These are phyloP conservation scores for Tautogolabrus adspersus DNA, from an alignment of 2,113 vertebrate genomes.

Conservation along the genomic window DNA sequence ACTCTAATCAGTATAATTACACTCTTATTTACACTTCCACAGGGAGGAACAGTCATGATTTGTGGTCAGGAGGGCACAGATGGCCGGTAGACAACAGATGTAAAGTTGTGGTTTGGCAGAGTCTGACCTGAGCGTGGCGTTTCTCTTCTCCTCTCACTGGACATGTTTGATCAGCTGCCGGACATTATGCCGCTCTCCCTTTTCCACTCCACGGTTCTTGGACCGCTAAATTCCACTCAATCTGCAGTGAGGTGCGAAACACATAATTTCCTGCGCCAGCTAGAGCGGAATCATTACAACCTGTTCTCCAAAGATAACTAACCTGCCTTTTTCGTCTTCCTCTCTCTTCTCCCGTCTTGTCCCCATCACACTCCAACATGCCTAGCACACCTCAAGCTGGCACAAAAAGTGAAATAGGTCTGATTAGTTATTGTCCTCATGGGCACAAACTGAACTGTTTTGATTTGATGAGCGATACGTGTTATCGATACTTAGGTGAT, in stretches of 20 bases:
- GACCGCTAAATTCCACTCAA: slow-evolving; percentile 38
- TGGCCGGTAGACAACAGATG: background rate
- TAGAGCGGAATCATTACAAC: slow-evolving; percentile 35
- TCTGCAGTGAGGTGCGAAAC: slow-evolving; percentile 52
- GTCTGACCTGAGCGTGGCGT: slow-evolving; percentile 1
- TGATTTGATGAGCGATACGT: no score
- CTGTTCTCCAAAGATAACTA: slow-evolving; percentile 62
- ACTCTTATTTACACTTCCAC: background rate
- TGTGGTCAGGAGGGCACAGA: background rate
- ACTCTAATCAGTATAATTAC: background rate
- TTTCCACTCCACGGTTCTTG: slow-evolving; percentile 41
- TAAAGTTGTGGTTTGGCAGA: slow-evolving; percentile 14
- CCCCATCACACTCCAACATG: slow-evolving; percentile 25
- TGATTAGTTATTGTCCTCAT: no score
- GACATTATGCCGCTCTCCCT: slow-evolving; percentile 39
- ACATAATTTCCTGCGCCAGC: slow-evolving; percentile 18
- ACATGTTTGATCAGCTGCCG: slow-evolving; percentile 65
- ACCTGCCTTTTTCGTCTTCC: background rate
- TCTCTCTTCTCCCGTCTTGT: slow-evolving; percentile 11
- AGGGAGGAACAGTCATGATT: background rate
- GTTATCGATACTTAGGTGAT: no score
- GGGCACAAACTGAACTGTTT: no score
- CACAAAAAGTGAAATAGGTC: background rate
- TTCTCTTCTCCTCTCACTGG: slow-evolving; percentile 25
- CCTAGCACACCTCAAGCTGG: slow-evolving; percentile 6